phyloP scores from a whole-genome alignment of 2,797 vertebrate species.

The Gallinago solitaria region DNA sequence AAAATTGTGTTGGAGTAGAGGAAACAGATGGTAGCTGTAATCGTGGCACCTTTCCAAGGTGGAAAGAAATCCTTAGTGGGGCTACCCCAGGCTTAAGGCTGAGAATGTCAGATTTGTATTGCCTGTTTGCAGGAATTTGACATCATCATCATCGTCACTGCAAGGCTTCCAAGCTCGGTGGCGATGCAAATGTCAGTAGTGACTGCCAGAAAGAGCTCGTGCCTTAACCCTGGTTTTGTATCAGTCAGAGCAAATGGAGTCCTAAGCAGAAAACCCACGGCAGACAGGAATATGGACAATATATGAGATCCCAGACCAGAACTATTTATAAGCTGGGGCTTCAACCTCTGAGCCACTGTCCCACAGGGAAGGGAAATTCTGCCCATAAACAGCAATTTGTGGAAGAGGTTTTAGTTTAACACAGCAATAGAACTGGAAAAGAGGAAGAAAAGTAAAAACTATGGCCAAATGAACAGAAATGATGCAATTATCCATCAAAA shows the following conservation, averaged over 20 bases:
- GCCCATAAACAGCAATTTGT: background rate
- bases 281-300: background rate
- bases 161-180: background rate
- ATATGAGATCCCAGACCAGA: background rate
- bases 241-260: background rate
- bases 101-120: background rate
- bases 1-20: background rate
- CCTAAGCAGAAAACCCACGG: background rate
- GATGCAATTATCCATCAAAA: background rate
- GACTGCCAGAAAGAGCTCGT: background rate
- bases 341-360: background rate
- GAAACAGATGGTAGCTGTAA: conserved; percentile 7
- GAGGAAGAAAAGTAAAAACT: background rate
- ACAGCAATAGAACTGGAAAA: background rate
- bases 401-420: background rate
- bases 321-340: background rate
- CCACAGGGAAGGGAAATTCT: background rate
- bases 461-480: background rate
- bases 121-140: background rate
- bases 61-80: background rate
- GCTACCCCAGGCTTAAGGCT: background rate
- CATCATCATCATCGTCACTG: background rate
- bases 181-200: accelerated
- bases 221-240: background rate
- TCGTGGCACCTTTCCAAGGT: conserved; percentile 29